Percentiles rank a stretch among this genome's conserved stretches.
phyloP scores from a whole-genome alignment of 2,797 vertebrate genomes.

The Merluccius polli region DNA sequence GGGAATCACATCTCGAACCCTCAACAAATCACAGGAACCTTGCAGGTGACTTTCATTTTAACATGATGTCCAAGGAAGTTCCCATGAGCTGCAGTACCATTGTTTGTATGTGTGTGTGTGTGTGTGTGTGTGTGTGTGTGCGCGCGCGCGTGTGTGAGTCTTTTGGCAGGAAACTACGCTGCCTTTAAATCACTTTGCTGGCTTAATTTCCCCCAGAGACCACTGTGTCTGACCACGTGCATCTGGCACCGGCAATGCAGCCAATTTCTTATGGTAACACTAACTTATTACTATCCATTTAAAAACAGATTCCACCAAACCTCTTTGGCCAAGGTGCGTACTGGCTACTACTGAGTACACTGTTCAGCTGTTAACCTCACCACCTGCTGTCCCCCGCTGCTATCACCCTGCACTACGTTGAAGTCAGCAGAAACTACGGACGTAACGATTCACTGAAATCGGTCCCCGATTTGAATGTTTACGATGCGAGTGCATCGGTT shows the following conservation, averaged over 20 bases:
- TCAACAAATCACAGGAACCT: conserved; percentile 14
- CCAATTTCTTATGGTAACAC: background rate
- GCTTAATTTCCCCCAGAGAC: conserved; percentile 1
- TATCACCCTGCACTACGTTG: background rate
- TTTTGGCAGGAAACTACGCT: background rate
- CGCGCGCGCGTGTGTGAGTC: background rate
- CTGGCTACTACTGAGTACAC: background rate
- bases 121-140: conserved; percentile 11
- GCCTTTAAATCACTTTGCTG: conserved; percentile 2
- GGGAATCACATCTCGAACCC: conserved; percentile 4
- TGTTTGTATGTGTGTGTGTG: conserved; percentile 17
- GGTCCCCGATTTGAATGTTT: no score
- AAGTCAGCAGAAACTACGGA: conserved; percentile 2
- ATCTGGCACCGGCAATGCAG: background rate
- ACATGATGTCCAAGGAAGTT: conserved; percentile 29
- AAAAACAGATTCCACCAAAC: background rate
- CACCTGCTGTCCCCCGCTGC: background rate
- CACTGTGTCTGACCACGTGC: background rate
- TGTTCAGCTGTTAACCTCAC: background rate
- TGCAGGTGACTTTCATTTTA: conserved; percentile 29
- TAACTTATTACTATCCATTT: background rate
- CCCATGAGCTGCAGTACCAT: background rate
- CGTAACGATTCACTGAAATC: no score
- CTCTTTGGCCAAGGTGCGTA: background rate
- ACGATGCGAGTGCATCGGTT: no score